phyloP scores from a whole-genome alignment of 2,797 vertebrate species.

The Typhlichthys subterraneus region DNA sequence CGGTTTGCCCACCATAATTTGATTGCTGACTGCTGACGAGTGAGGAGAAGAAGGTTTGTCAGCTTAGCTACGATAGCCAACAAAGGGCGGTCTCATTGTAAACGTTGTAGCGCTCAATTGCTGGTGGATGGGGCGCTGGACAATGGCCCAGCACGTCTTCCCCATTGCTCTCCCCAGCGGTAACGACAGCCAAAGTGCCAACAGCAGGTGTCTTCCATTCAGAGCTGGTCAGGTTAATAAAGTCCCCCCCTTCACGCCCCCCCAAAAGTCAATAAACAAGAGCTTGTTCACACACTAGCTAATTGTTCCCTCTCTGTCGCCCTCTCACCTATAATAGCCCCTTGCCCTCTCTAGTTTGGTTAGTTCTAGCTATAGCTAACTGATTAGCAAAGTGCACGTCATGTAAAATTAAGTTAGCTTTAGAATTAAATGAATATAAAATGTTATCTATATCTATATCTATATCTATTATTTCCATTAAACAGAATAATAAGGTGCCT shows the following conservation, averaged over 20 bases:
- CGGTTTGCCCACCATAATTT: conserved; percentile 69
- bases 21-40: conserved; percentile 81
- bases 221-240: conserved; percentile 79
- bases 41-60: conserved; percentile 71
- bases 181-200: conserved; percentile 80
- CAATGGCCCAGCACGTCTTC: conserved; percentile 75
- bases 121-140: conserved; percentile 69
- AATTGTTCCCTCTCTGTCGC: conserved; percentile 59
- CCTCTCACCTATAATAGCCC: neutral
- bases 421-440: no score
- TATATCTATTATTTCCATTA: no score
- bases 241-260: conserved; percentile 59
- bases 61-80: conserved; percentile 72
- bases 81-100: conserved; percentile 75
- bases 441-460: no score
- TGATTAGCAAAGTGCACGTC: no score
- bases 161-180: conserved; percentile 62
- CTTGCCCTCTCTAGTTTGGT: no score
- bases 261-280: conserved; percentile 80
- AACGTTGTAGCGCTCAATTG: conserved; percentile 72
- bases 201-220: conserved; percentile 84
- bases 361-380: neutral
- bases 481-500: no score
- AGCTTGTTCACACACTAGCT: conserved; percentile 77
- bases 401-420: no score